Evolutionary conservation across 2,797 vertebrate species (phyloP).

Genomic region (Otolemur crassicaudatus): DNA sequence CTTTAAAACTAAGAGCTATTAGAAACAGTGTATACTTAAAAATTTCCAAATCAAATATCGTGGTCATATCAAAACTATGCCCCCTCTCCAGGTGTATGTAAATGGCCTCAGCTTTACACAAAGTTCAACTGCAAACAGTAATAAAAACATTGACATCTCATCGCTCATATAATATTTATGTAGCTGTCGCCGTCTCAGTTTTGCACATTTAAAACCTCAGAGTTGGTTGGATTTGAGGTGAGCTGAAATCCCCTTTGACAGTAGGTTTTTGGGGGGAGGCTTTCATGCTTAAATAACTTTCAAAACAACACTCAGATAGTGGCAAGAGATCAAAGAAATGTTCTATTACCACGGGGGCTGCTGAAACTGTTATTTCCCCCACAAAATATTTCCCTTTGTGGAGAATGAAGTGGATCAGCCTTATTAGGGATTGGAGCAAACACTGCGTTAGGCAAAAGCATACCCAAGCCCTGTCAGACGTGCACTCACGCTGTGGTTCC

Average conservation of each 20-base stretch:
- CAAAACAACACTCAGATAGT: slow-evolving; percentile 78
- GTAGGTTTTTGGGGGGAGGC: slow-evolving; percentile 66
- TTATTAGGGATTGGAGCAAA: slow-evolving; percentile 52
- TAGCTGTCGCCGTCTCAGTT: slow-evolving; percentile 61
- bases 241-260: slow-evolving; percentile 76
- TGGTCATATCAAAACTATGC: slow-evolving; percentile 62
- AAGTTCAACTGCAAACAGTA: slow-evolving; percentile 53
- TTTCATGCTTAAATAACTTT: slow-evolving; percentile 79
- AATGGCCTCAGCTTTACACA: slow-evolving; percentile 45
- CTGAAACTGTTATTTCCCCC: slow-evolving; percentile 69
- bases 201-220: slow-evolving; percentile 68
- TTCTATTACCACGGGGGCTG: slow-evolving; percentile 70
- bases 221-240: slow-evolving; percentile 69
- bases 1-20: slow-evolving; percentile 49
- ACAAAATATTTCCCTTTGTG: slow-evolving; percentile 54
- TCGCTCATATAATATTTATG: slow-evolving; percentile 72
- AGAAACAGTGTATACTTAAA: slow-evolving; percentile 64
- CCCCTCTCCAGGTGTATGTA: slow-evolving; percentile 52
- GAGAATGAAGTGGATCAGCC: slow-evolving; percentile 68
- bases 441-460: slow-evolving; percentile 10
- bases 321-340: slow-evolving; percentile 82
- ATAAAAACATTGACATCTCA: slow-evolving; percentile 68
- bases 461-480: slow-evolving; percentile 21
- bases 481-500: neutral
- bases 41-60: slow-evolving; percentile 73